Evolutionary conservation across 2,888 invertebrate species (phyloP).

Genomic region (Troides oblongomaculatus): DNA sequence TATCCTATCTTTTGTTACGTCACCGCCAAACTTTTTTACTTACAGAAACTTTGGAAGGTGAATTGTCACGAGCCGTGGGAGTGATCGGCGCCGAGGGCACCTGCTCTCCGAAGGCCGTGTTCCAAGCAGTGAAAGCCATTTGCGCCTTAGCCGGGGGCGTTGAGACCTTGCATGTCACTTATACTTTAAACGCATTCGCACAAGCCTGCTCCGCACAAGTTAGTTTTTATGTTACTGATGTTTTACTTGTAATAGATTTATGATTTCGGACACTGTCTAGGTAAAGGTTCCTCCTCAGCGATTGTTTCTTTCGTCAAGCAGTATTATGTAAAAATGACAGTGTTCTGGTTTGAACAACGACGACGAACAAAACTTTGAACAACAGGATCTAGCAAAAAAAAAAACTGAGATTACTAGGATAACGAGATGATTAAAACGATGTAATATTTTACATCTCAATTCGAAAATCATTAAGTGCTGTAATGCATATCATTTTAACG

Average conservation of each 20-base stretch:
- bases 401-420: too few species aligned
- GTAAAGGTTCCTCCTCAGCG: too few species aligned
- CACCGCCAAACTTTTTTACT: neutral
- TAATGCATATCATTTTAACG: too few species aligned
- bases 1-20: neutral
- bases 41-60: constrained; percentile 89
- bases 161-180: constrained; percentile 92
- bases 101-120: constrained; percentile 81
- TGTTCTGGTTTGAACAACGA: too few species aligned
- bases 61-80: constrained; percentile 87
- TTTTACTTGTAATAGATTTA: neutral
- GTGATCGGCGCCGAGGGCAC: constrained; percentile 80
- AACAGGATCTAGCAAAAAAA: too few species aligned
- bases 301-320: too few species aligned
- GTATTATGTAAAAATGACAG: too few species aligned
- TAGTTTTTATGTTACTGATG: constrained; percentile 8
- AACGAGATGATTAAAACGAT: too few species aligned
- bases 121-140: constrained; percentile 95
- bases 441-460: too few species aligned
- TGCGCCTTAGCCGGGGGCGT: constrained; percentile 93
- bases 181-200: constrained; percentile 84
- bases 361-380: too few species aligned
- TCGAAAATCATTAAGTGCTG: too few species aligned
- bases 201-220: constrained; percentile 80
- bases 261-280: too few species aligned